A percentile compares a stretch with the other conserved stretches of the same genome.
phyloP scores from a whole-genome alignment of 2,797 vertebrate species.

The Falco concolor region DNA sequence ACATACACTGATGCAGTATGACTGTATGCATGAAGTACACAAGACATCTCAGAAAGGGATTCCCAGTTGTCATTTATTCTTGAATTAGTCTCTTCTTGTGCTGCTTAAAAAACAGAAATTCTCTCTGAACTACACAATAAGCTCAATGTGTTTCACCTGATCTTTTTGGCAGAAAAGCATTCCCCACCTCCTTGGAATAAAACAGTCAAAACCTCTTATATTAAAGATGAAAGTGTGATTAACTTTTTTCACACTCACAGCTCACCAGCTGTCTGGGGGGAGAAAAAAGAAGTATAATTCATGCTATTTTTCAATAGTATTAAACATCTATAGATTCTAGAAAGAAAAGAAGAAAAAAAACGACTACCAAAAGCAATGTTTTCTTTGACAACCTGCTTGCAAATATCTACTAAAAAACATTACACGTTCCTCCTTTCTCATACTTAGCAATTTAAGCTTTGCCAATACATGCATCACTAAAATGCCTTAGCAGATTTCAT shows the following conservation, averaged over 20 bases:
- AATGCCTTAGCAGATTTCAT: conserved; percentile 42
- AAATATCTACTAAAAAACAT: background rate
- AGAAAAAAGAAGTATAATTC: background rate
- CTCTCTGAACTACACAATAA: background rate
- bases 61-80: background rate
- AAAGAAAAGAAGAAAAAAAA: too few relatives aligned
- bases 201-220: background rate
- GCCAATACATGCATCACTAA: conserved; percentile 32
- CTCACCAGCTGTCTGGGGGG: background rate
- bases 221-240: background rate
- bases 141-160: background rate
- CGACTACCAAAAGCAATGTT: background rate
- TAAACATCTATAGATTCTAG: background rate
- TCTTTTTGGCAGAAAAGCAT: background rate
- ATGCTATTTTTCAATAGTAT: background rate
- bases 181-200: background rate
- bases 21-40: background rate
- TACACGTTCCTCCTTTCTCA: background rate
- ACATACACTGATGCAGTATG: background rate
- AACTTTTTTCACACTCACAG: conserved; percentile 6
- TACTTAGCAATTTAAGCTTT: conserved; percentile 14
- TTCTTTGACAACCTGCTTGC: background rate
- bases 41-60: background rate
- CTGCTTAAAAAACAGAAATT: background rate
- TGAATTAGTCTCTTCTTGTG: background rate